phyloP scores from a whole-genome alignment of 1,140 invertebrate species.

The Lordiphosa stackelbergi region DNA sequence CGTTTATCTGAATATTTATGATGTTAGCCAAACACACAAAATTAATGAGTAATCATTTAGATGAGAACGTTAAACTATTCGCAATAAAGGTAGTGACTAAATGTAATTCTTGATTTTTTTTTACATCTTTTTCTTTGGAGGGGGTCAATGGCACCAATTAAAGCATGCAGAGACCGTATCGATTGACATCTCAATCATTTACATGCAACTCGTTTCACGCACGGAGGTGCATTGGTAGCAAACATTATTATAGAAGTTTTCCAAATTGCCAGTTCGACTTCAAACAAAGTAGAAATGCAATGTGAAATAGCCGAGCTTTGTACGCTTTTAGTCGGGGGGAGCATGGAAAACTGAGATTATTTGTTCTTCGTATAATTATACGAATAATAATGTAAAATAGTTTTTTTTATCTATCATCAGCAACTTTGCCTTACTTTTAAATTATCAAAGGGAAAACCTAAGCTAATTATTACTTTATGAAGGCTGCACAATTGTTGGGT shows the following conservation, averaged over 20 bases:
- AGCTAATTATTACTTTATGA: too few relatives aligned
- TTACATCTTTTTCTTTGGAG: background rate
- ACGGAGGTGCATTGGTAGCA: background rate
- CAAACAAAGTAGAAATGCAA: too few relatives aligned
- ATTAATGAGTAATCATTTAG: conserved; percentile 14
- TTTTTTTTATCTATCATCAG: too few relatives aligned
- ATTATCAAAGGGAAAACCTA: too few relatives aligned
- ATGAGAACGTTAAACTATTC: conserved; percentile 21
- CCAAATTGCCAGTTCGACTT: background rate
- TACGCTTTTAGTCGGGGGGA: too few relatives aligned
- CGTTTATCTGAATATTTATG: conserved; percentile 29
- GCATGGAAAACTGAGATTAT: too few relatives aligned
- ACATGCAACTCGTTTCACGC: conserved; percentile 25
- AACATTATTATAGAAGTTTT: too few relatives aligned
- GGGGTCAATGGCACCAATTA: conserved; percentile 54
- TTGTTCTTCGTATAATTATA: too few relatives aligned
- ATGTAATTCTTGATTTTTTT: background rate
- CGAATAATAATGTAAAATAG: too few relatives aligned
- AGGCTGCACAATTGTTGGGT: too few relatives aligned
- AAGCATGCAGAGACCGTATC: conserved; percentile 44
- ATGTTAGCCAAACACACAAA: conserved; percentile 21
- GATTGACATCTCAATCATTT: conserved; percentile 6
- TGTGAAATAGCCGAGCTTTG: too few relatives aligned
- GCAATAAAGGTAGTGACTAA: conserved; percentile 33
- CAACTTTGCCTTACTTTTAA: too few relatives aligned